Evolutionary conservation across 2,797 vertebrate species (phyloP).

Genomic region (Brachyalestes nurse): DNA sequence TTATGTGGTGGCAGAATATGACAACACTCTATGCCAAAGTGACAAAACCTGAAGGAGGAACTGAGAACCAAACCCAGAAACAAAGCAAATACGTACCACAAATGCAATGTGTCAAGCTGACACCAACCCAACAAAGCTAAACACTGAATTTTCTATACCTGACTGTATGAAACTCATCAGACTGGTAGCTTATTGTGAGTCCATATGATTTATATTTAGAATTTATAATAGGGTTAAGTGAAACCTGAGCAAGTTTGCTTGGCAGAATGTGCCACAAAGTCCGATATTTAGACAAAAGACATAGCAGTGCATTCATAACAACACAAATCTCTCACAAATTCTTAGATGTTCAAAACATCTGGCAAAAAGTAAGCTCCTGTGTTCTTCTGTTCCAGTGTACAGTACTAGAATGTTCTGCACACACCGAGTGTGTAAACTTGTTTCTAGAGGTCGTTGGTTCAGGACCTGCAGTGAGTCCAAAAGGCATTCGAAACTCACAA

Average conservation of each 20-base stretch:
- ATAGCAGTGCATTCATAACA: background rate
- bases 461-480: background rate
- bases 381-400: background rate
- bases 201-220: background rate
- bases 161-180: background rate
- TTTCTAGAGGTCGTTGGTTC: background rate
- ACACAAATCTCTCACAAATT: background rate
- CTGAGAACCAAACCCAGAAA: constrained; percentile 25
- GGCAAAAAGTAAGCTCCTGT: background rate
- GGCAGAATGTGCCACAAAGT: background rate
- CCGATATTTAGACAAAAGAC: background rate
- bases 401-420: background rate
- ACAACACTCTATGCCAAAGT: background rate
- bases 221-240: background rate
- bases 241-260: background rate
- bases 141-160: background rate
- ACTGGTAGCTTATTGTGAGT: background rate
- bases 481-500: constrained; percentile 35
- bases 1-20: background rate
- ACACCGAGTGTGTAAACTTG: background rate
- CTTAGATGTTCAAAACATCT: background rate
- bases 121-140: background rate
- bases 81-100: background rate
- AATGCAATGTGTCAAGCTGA: background rate
- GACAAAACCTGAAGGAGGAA: background rate